Evolutionary conservation across 2,113 vertebrate genomes (phyloP).

Genomic region (Sakesphorus luctuosus): DNA sequence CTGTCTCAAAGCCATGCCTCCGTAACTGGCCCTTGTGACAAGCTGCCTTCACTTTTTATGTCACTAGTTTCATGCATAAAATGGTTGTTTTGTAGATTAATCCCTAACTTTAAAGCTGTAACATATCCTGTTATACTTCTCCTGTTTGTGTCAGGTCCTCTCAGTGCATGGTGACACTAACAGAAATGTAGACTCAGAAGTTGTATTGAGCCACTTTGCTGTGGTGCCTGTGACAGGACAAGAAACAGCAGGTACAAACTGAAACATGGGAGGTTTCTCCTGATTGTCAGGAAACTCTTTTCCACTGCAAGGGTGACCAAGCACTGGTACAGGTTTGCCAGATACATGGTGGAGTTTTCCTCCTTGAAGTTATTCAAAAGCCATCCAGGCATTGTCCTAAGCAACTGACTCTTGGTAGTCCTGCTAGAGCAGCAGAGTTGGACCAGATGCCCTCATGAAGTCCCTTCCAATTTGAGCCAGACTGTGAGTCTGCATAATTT

Average conservation of each 20-base stretch:
- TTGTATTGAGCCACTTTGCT: neutral
- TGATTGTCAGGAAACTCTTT: neutral
- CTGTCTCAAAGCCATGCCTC: neutral
- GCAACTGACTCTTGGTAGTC: neutral
- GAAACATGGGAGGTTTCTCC: neutral
- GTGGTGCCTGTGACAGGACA: neutral
- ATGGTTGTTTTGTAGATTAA: neutral
- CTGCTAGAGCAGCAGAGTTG: neutral
- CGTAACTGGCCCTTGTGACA: neutral
- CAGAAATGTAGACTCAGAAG: neutral
- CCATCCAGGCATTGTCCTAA: rapidly evolving
- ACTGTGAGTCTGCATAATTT: neutral
- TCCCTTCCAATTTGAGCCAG: neutral
- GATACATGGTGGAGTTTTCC: neutral
- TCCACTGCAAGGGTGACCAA: no score
- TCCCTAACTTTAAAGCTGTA: neutral
- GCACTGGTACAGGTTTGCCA: neutral
- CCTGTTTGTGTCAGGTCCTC: neutral
- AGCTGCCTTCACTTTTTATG: neutral
- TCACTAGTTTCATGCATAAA: neutral
- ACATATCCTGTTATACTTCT: neutral
- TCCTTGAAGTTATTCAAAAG: neutral
- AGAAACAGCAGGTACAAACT: neutral
- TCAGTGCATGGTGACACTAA: neutral
- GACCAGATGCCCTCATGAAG: neutral